Percentiles rank a stretch among this genome's conserved stretches.
phyloP scores from a whole-genome alignment of 2,797 vertebrate species.

The Pseudochirops cupreus region DNA sequence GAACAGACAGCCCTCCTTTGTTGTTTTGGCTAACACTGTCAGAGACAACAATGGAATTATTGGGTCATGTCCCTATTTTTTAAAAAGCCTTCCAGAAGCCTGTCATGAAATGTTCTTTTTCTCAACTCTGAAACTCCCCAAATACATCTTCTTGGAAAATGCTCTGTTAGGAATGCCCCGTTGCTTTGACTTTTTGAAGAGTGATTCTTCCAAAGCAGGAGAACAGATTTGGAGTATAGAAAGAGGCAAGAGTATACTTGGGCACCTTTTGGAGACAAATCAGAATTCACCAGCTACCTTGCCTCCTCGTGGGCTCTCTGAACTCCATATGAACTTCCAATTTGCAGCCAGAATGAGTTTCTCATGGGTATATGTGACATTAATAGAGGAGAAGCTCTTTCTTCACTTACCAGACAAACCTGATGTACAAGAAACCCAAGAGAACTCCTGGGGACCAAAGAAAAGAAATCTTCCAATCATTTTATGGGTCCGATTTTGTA shows the following conservation, averaged over 20 bases:
- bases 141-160: constrained; percentile 46
- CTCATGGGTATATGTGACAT: background rate
- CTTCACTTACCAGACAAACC: background rate
- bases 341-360: background rate
- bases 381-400: background rate
- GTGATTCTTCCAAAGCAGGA: constrained; percentile 49
- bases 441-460: background rate
- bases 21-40: background rate
- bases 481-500: constrained; percentile 26
- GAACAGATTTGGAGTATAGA: constrained; percentile 2
- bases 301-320: constrained; percentile 7
- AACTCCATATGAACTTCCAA: background rate
- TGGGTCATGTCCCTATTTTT: background rate
- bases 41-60: constrained; percentile 2
- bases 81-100: constrained; percentile 40
- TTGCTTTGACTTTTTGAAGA: constrained; percentile 14
- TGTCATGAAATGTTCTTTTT: background rate
- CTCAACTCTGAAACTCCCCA: constrained; percentile 25
- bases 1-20: background rate
- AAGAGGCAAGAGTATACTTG: background rate
- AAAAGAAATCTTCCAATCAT: background rate
- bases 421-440: background rate
- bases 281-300: background rate
- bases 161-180: background rate
- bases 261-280: constrained; percentile 20